These are phyloP conservation scores for Mycteria americana DNA, from an alignment of 2,797 vertebrate genomes.

Conservation along the genomic window DNA sequence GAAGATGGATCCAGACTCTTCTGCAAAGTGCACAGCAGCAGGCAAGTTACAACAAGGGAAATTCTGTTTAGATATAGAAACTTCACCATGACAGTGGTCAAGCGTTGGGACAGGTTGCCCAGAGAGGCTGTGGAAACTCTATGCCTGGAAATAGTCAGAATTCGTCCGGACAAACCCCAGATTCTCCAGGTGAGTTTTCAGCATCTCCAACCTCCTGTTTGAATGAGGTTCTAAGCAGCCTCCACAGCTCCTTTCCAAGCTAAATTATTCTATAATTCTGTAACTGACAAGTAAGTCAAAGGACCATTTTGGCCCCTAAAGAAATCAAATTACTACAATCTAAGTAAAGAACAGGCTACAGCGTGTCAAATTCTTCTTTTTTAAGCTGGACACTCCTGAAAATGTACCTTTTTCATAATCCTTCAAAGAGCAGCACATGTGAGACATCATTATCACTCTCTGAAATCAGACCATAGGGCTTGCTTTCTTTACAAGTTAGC, in stretches of 20 bases:
- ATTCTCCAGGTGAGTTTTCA: neutral
- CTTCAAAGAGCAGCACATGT: neutral
- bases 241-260: neutral
- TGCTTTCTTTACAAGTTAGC: neutral
- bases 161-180: neutral
- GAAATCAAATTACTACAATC: neutral
- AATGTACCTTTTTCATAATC: neutral
- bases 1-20: neutral
- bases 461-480: neutral
- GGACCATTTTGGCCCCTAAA: neutral
- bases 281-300: neutral
- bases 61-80: neutral
- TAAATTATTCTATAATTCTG: neutral
- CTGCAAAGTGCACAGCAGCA: neutral
- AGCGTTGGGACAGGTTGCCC: neutral
- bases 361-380: neutral
- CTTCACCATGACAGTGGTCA: neutral
- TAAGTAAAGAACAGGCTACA: neutral
- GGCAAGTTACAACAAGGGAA: neutral
- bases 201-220: neutral
- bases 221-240: neutral
- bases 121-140: neutral
- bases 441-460: neutral
- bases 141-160: neutral
- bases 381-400: neutral